phyloP scores from a whole-genome alignment of 2,113 vertebrate genomes.

The Pteropus alecto region DNA sequence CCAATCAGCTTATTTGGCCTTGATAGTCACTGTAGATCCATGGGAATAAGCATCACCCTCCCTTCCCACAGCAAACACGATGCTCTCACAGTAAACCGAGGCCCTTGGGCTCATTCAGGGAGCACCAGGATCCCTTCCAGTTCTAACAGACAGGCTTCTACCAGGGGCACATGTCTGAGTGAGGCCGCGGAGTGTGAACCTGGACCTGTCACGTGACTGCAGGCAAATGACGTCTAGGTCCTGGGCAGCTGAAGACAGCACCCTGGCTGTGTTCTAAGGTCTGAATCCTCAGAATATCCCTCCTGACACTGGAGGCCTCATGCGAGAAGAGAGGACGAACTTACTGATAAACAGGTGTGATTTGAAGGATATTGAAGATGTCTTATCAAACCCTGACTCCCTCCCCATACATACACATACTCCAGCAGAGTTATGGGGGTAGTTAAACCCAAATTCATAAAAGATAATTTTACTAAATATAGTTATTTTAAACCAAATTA shows the following conservation, averaged over 20 bases:
- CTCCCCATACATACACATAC: neutral
- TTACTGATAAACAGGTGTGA: neutral
- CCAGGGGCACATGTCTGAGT: neutral
- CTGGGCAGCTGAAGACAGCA: neutral
- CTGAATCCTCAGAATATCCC: neutral
- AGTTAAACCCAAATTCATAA: neutral
- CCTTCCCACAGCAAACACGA: neutral
- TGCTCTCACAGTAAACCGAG: neutral
- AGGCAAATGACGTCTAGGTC: neutral
- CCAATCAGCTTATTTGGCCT: neutral
- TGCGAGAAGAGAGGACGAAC: neutral
- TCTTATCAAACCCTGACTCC: neutral
- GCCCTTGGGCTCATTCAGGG: neutral
- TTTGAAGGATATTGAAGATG: neutral
- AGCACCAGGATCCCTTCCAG: neutral
- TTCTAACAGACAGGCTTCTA: neutral
- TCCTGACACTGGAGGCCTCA: neutral
- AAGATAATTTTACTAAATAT: neutral
- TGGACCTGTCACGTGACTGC: neutral
- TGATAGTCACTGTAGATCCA: neutral
- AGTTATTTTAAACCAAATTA: neutral
- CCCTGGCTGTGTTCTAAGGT: neutral
- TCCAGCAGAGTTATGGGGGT: neutral
- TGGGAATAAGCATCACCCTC: accelerated
- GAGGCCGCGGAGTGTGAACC: neutral